Conservation (phyloP, 35 echinoderm and acorn worm species). For the Lytechinus pictus region DNA sequence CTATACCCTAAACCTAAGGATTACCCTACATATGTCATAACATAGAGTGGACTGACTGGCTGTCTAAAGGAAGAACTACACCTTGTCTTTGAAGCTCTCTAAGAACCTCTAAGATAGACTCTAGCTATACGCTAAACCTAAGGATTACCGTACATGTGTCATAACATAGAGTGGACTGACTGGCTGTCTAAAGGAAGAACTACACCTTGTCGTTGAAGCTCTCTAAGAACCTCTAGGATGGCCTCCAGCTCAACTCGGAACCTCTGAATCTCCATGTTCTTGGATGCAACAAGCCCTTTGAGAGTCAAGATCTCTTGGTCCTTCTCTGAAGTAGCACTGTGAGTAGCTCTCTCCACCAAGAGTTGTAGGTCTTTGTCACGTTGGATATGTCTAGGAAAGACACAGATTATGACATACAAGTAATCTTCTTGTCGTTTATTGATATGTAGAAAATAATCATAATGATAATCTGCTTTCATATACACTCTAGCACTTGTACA, state of each 20-base stretch:
- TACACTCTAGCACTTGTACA: too few relatives aligned
- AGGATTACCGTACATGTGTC: too few relatives aligned
- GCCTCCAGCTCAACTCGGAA: constrained; percentile 87
- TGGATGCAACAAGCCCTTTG: constrained; percentile 60
- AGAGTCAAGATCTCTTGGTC: constrained; percentile 72
- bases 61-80: constrained; percentile 74
- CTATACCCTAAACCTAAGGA: constrained; percentile 75
- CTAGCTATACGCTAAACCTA: too few relatives aligned
- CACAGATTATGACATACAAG: too few relatives aligned
- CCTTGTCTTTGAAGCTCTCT: constrained; percentile 90
- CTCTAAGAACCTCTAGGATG: constrained; percentile 81
- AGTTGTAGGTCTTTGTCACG: constrained; percentile 73
- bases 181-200: constrained; percentile 70
- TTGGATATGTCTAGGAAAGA: constrained; percentile 56
- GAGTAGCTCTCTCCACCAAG: constrained; percentile 74
- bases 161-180: constrained; percentile 38
- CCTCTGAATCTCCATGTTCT: constrained; percentile 90
- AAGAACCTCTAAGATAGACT: constrained; percentile 33
- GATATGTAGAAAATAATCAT: too few relatives aligned
- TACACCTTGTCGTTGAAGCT: constrained; percentile 91
- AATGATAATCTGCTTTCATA: too few relatives aligned
- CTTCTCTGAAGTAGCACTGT: constrained; percentile 71
- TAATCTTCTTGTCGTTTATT: too few relatives aligned
- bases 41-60: constrained; percentile 54
- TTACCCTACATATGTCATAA: too few relatives aligned